Evolutionary conservation across 92 coral and sea anemone genomes (phyloP).

Genomic region (Phenganax subtilis): DNA sequence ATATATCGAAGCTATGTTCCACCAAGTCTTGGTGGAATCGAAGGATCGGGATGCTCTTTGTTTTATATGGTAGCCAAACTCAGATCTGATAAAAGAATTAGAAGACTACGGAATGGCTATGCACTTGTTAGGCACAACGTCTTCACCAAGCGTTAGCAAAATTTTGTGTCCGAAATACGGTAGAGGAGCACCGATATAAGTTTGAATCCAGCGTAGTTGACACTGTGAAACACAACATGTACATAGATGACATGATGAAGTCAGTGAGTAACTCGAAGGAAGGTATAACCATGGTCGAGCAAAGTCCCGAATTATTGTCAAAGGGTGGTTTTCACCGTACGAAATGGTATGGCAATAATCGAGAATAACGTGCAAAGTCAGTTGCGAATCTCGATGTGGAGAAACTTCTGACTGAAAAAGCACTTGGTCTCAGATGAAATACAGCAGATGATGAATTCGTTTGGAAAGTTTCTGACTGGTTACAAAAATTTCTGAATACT

Average conservation of each 20-base stretch:
- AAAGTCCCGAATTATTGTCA: slow-evolving; percentile 42
- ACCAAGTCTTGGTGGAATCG: slow-evolving; percentile 30
- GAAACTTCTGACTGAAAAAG: slow-evolving; percentile 33
- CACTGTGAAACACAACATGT: slow-evolving; percentile 42
- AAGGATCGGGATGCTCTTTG: slow-evolving; percentile 30
- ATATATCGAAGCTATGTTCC: slow-evolving; percentile 38
- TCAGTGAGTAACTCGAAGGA: slow-evolving; percentile 39
- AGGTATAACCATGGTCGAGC: slow-evolving; percentile 29
- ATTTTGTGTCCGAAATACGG: slow-evolving; percentile 45
- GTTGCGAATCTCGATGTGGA: slow-evolving; percentile 47
- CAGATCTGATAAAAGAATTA: slow-evolving; percentile 39
- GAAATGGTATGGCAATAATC: slow-evolving; percentile 53
- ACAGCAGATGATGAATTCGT: slow-evolving; percentile 27
- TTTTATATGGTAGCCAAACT: slow-evolving; percentile 52
- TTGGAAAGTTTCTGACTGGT: background rate
- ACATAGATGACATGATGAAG: slow-evolving; percentile 61
- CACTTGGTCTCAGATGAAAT: slow-evolving; percentile 37
- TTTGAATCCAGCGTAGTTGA: slow-evolving; percentile 34
- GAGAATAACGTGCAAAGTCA: slow-evolving; percentile 53
- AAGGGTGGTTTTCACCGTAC: slow-evolving; percentile 47
- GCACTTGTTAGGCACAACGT: slow-evolving; percentile 55
- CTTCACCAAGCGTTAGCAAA: slow-evolving; percentile 51
- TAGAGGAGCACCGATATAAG: slow-evolving; percentile 13
- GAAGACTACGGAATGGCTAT: slow-evolving; percentile 51
- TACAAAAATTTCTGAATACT: no score